These are phyloP conservation scores for Dromococcyx pavoninus DNA, from an alignment of 2,797 vertebrate species.

Conservation along the genomic window DNA sequence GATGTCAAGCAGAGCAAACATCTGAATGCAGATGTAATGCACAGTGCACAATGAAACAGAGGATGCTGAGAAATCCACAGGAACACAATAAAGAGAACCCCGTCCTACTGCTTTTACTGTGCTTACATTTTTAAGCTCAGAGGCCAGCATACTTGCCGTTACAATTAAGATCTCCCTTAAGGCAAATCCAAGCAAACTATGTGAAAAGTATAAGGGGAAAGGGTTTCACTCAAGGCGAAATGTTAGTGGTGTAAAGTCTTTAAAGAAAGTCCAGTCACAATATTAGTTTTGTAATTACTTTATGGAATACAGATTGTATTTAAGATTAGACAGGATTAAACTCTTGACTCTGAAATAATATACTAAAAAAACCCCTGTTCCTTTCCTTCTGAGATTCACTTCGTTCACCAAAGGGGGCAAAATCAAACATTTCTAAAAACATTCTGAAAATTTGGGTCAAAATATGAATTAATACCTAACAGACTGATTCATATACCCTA, in stretches of 20 bases:
- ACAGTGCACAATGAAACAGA: background rate
- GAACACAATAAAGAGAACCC: background rate
- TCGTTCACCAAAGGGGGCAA: background rate
- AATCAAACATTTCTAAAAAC: background rate
- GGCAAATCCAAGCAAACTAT: background rate
- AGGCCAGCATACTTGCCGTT: background rate
- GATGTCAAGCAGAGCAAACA: background rate
- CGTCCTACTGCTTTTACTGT: background rate
- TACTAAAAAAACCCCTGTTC: background rate
- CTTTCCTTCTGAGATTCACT: background rate
- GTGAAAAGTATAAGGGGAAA: background rate
- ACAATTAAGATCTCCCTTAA: background rate
- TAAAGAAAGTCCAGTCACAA: background rate
- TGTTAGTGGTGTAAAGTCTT: background rate
- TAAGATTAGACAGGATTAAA: background rate
- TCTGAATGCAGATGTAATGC: rapidly evolving
- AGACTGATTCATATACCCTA: background rate
- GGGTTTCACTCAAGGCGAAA: background rate
- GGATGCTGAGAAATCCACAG: background rate
- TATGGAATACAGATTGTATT: background rate
- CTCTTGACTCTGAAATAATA: background rate
- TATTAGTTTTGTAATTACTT: background rate
- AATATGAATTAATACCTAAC: background rate
- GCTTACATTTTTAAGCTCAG: background rate
- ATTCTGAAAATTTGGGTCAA: background rate